These are phyloP conservation scores for Frankliniella fusca DNA, from an alignment of 2,888 invertebrate genomes.

Conservation along the genomic window DNA sequence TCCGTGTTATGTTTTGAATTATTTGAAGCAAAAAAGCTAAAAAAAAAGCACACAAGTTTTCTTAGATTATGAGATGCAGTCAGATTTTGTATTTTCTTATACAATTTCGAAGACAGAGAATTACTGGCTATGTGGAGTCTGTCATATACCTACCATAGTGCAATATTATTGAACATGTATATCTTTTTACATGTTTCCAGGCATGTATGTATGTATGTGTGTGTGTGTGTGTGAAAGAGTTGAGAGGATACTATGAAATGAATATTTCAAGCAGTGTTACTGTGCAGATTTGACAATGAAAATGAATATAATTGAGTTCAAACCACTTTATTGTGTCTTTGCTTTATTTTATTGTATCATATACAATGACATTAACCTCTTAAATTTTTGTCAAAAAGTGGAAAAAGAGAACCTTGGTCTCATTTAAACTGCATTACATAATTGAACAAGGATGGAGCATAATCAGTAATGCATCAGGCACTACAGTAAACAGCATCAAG, in stretches of 20 bases:
- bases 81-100: constrained; percentile 11
- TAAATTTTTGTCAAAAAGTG: not conserved
- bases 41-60: constrained; percentile 1
- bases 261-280: not conserved
- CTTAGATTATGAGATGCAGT: constrained; percentile 3
- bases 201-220: not conserved
- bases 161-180: not conserved
- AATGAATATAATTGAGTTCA: not conserved
- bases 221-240: not conserved
- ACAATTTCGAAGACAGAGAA: not conserved
- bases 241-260: not conserved
- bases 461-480: not conserved
- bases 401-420: not conserved
- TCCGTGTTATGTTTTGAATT: constrained; percentile 11
- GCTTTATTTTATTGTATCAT: constrained; percentile 1
- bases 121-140: constrained; percentile 1
- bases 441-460: not conserved
- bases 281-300: not conserved
- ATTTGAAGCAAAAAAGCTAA: not conserved
- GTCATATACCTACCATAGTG: not conserved
- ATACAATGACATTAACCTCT: constrained; percentile 1
- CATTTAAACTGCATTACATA: not conserved
- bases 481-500: not conserved
- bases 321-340: not conserved
- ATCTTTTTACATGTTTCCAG: not conserved